Evolutionary conservation across 2,113 vertebrate genomes (phyloP).

Genomic region (Phylloscopus whistleri): DNA sequence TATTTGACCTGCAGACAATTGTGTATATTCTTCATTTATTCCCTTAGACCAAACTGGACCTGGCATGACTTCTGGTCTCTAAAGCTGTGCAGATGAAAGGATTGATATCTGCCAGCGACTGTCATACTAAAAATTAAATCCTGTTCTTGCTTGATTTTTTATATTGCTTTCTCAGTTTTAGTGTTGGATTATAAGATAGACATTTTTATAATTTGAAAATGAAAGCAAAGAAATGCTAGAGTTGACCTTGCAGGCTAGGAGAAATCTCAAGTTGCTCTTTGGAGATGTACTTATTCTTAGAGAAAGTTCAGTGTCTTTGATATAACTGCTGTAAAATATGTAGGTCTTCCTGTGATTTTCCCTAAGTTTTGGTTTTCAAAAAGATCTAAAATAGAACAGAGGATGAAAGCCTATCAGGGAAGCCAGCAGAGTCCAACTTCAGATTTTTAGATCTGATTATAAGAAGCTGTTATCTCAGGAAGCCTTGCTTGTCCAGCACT

Average conservation of each 20-base stretch:
- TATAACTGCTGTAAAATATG: not conserved
- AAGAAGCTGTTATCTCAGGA: not conserved
- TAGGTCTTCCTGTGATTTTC: constrained; percentile 33
- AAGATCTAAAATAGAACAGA: constrained; percentile 5
- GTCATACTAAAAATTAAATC: not conserved
- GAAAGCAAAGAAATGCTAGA: not conserved
- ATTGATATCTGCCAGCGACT: constrained; percentile 22
- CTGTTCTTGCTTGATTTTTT: not conserved
- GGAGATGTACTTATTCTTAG: not conserved
- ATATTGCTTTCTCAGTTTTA: not conserved
- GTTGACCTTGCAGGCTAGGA: not conserved
- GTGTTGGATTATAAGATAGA: not conserved
- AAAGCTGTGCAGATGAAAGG: constrained; percentile 3
- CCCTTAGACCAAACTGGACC: constrained; percentile 11
- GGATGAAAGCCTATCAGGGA: not conserved
- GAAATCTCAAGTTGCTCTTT: constrained; percentile 9
- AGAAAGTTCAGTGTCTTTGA: not conserved
- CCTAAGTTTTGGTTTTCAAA: not conserved
- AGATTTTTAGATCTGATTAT: not conserved
- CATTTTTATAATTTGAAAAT: constrained; percentile 10
- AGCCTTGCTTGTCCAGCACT: constrained; percentile 1
- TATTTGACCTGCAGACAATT: constrained; percentile 63
- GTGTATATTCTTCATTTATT: constrained; percentile 38
- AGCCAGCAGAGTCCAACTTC: not conserved
- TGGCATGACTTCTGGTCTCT: constrained; percentile 25